These are phyloP conservation scores for Andrena fulva DNA, from an alignment of 2,888 invertebrate species.

Conservation along the genomic window DNA sequence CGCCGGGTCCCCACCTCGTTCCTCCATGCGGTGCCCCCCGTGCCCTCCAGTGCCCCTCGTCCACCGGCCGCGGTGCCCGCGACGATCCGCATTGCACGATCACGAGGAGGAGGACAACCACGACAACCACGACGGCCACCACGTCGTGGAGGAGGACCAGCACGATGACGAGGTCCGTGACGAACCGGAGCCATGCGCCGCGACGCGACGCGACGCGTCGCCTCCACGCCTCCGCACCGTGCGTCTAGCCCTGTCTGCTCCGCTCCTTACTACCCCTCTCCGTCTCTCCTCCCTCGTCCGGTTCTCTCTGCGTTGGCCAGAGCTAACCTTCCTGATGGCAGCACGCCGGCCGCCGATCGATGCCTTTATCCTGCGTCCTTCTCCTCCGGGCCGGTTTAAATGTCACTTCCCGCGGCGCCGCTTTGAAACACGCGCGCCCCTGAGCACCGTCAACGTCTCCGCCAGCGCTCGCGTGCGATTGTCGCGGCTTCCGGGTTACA, in stretches of 20 bases:
- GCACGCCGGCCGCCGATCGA: constrained; percentile 73
- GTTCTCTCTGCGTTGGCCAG: background rate
- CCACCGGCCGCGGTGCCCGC: constrained; percentile 26
- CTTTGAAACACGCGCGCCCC: constrained; percentile 21
- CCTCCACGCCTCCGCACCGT: background rate
- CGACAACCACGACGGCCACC: constrained; percentile 34
- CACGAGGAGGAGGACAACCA: constrained; percentile 60
- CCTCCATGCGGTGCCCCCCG: constrained; percentile 63
- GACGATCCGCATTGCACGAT: constrained; percentile 53
- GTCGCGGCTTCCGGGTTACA: background rate
- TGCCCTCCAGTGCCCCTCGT: constrained; percentile 65
- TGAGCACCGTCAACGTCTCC: background rate
- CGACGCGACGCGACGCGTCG: constrained; percentile 28
- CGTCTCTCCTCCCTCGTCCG: background rate
- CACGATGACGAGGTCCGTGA: constrained; percentile 24
- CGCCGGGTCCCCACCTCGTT: constrained; percentile 66
- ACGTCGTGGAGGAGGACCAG: constrained; percentile 49
- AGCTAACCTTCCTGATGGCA: constrained; percentile 57
- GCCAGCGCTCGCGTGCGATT: background rate
- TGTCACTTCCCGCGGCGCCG: constrained; percentile 40
- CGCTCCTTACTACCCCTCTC: background rate
- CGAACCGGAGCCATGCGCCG: constrained; percentile 38
- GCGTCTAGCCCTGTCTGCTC: background rate
- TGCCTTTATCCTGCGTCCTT: constrained; percentile 72
- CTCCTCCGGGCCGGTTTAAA: constrained; percentile 27